A percentile compares a stretch with the other conserved stretches of the same genome.
Conservation (phyloP, 2,888 invertebrate species). For the Noctua fimbriata region DNA sequence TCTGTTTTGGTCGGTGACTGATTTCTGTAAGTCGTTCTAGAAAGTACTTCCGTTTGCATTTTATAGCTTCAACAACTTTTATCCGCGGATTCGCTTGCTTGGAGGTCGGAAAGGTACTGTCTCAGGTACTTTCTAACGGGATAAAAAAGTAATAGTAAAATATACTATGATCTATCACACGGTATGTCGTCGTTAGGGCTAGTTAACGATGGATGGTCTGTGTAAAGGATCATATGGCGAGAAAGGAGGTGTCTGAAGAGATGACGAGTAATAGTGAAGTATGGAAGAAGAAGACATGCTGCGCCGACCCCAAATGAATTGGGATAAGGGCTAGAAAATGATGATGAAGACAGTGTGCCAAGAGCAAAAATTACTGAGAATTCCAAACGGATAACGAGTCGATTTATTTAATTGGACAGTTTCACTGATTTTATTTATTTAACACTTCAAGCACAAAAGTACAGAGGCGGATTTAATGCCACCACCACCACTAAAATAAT, state of each 20-base stretch:
- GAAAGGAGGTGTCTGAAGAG: no score
- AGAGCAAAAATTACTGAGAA: neutral
- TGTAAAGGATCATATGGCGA: no score
- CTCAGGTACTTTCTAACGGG: neutral
- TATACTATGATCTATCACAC: neutral
- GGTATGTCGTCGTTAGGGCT: neutral
- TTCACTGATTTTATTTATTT: no score
- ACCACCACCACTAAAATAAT: no score
- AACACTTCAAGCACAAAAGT: no score
- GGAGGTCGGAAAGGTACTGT: neutral
- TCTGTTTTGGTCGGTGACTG: constrained; percentile 1
- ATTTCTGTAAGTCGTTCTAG: neutral
- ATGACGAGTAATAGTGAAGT: no score
- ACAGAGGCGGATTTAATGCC: no score
- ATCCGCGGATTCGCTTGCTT: neutral
- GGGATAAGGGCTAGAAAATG: no score
- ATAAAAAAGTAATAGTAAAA: neutral
- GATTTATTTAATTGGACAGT: no score
- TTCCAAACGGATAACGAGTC: neutral
- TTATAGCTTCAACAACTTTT: neutral
- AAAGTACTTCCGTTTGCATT: neutral
- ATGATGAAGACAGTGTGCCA: neutral
- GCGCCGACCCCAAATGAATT: no score
- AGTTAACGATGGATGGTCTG: no score
- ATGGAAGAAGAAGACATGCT: no score